Percentiles rank a stretch among this genome's conserved stretches.
Conservation (phyloP, 23 tunicate genomes). For the Halocynthia roretzi region DNA sequence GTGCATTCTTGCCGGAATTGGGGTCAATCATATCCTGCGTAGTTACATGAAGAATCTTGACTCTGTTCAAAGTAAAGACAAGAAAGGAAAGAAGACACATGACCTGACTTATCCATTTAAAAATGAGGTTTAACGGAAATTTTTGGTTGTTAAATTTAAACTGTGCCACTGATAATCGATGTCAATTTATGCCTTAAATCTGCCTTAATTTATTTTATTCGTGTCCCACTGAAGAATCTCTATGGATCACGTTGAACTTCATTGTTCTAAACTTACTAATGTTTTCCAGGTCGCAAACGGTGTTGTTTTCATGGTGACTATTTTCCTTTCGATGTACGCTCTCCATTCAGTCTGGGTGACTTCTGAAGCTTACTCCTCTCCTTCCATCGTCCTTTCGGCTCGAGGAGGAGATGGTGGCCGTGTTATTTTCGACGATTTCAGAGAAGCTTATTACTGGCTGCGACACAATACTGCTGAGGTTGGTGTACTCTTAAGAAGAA, state of each 20-base stretch:
- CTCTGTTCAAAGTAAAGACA: conserved; percentile 44
- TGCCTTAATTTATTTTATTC: no score
- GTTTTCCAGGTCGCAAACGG: conserved; percentile 64
- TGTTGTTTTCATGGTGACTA: conserved; percentile 54
- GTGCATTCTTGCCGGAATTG: conserved; percentile 94
- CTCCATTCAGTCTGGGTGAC: conserved; percentile 93
- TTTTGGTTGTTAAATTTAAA: no score
- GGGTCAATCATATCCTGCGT: conserved; percentile 73
- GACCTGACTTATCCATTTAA: conserved; percentile 69
- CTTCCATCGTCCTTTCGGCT: conserved; percentile 95
- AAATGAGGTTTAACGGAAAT: conserved; percentile 48
- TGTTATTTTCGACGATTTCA: conserved; percentile 95
- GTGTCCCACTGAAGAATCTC: no score
- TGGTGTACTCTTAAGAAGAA: neutral
- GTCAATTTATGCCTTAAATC: no score
- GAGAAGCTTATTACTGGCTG: conserved; percentile 99
- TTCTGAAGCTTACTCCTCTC: conserved; percentile 94
- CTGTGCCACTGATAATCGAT: no score
- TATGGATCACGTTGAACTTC: no score
- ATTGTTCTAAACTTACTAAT: no score
- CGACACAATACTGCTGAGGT: conserved; percentile 96
- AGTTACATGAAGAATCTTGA: conserved; percentile 86
- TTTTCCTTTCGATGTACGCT: conserved; percentile 81
- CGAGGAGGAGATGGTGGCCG: conserved; percentile 93
- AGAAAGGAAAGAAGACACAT: conserved; percentile 42